A percentile compares a stretch with the other conserved stretches of the same genome.
These are phyloP conservation scores for Malacoctenus gilli DNA, from an alignment of 2,797 vertebrate species.

Conservation along the genomic window DNA sequence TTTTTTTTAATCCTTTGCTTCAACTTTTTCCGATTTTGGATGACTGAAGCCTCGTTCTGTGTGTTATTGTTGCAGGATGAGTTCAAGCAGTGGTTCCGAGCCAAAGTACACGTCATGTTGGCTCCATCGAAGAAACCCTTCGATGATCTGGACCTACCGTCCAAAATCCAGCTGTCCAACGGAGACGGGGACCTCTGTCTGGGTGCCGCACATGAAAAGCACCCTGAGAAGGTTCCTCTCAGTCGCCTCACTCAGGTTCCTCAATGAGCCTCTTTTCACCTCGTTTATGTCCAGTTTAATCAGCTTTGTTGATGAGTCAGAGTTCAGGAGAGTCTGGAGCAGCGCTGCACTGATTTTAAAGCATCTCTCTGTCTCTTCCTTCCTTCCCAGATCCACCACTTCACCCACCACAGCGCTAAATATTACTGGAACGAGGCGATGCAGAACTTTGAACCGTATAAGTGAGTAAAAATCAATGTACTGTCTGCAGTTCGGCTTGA, in stretches of 20 bases:
- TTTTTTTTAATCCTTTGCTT: too few relatives aligned
- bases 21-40: too few relatives aligned
- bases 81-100: slow-evolving; percentile 91
- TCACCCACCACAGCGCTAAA: slow-evolving; percentile 88
- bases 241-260: slow-evolving; percentile 53
- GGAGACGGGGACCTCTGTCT: slow-evolving; percentile 69
- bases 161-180: slow-evolving; percentile 70
- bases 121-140: slow-evolving; percentile 81
- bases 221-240: slow-evolving; percentile 61
- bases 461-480: slow-evolving; percentile 78
- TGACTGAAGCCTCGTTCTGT: background rate
- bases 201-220: slow-evolving; percentile 61
- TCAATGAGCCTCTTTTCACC: background rate
- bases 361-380: background rate
- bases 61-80: slow-evolving; percentile 82
- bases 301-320: too few relatives aligned
- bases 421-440: slow-evolving; percentile 90
- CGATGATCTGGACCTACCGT: slow-evolving; percentile 66
- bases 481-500: background rate
- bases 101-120: slow-evolving; percentile 82
- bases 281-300: too few relatives aligned
- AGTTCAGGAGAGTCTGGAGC: background rate
- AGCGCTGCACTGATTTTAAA: background rate
- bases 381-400: slow-evolving; percentile 84
- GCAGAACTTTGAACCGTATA: slow-evolving; percentile 87